Conservation (phyloP, 1,140 invertebrate genomes). For the Saccostrea glomerata region DNA sequence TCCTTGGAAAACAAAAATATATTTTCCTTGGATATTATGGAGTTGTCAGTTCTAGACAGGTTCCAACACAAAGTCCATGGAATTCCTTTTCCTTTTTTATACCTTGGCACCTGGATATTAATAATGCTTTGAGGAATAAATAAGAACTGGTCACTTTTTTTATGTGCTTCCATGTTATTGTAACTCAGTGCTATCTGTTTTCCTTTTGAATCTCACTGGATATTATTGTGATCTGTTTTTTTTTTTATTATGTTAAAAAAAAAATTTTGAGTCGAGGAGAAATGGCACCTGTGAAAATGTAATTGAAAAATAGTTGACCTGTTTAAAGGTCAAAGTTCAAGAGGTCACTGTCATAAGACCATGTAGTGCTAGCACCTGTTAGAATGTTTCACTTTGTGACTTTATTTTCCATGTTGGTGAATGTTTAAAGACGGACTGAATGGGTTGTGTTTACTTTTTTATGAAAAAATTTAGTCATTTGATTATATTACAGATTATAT, state of each 20-base stretch:
- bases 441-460: not conserved
- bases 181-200: not conserved
- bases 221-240: not conserved
- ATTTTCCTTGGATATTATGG: not conserved
- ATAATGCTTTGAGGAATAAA: not conserved
- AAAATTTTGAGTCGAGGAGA: not conserved
- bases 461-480: not conserved
- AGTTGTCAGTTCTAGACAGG: not conserved
- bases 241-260: not conserved
- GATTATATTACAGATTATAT: not conserved
- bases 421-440: not conserved
- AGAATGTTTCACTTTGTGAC: not conserved
- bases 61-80: not conserved
- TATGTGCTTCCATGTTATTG: not conserved
- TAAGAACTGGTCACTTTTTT: not conserved
- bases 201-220: not conserved
- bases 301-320: not conserved
- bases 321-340: not conserved
- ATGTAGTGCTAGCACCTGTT: slow-evolving; percentile 5
- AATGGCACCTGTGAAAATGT: not conserved
- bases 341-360: not conserved
- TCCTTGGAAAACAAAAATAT: not conserved
- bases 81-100: not conserved
- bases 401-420: not conserved
- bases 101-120: not conserved